Percentiles rank a stretch among this genome's conserved stretches.
These are phyloP conservation scores for Azorinus chamasolen DNA, from an alignment of 2,888 invertebrate species.

Conservation along the genomic window DNA sequence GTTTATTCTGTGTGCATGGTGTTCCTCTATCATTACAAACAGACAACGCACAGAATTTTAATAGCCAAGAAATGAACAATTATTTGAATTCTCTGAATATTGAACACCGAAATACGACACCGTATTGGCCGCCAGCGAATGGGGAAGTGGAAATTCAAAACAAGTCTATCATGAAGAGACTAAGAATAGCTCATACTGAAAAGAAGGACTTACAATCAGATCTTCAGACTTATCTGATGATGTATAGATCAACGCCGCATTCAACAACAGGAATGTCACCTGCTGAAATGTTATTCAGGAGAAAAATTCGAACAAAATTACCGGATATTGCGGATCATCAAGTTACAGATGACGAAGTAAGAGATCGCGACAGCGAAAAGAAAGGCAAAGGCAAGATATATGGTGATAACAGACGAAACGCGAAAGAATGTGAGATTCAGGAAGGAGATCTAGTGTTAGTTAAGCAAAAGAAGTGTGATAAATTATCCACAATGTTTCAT, in stretches of 20 bases:
- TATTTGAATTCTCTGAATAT: slow-evolving; percentile 33
- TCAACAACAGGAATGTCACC: slow-evolving; percentile 38
- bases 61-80: background rate
- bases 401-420: slow-evolving; percentile 35
- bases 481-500: slow-evolving; percentile 2
- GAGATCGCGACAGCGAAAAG: slow-evolving; percentile 32
- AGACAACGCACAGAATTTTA: background rate
- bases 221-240: slow-evolving; percentile 34
- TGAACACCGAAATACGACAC: slow-evolving; percentile 43
- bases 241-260: slow-evolving; percentile 50
- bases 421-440: slow-evolving; percentile 36
- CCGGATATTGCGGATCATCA: slow-evolving; percentile 20
- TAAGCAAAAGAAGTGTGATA: slow-evolving; percentile 31
- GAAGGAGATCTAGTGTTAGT: slow-evolving; percentile 45
- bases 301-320: slow-evolving; percentile 47
- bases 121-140: slow-evolving; percentile 55
- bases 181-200: slow-evolving; percentile 57
- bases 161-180: slow-evolving; percentile 42
- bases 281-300: slow-evolving; percentile 31
- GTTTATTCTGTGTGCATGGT: background rate
- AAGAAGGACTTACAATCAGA: slow-evolving; percentile 33
- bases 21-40: background rate
- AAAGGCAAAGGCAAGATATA: slow-evolving; percentile 46
- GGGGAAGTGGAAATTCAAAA: slow-evolving; percentile 60
- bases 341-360: slow-evolving; percentile 16